Conservation (phyloP, 2,888 invertebrate genomes). For the Itoplectis maculator region DNA sequence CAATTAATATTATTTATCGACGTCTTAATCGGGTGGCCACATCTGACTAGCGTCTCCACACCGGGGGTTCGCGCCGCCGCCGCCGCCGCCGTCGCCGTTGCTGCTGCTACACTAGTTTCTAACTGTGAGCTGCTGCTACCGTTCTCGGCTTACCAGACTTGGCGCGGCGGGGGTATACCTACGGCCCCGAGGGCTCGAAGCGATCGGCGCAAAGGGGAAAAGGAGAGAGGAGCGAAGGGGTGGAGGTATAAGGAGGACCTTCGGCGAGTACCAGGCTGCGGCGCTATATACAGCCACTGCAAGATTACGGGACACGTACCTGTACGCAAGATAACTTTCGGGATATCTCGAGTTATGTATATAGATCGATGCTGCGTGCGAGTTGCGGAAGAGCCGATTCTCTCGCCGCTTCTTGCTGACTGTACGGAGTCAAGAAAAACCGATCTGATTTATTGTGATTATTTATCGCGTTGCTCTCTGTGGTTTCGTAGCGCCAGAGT, state of each 20-base stretch:
- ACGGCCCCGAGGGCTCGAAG: slow-evolving; percentile 45
- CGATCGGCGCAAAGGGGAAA: slow-evolving; percentile 29
- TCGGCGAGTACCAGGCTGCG: slow-evolving; percentile 34
- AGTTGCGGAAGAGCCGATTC: slow-evolving; percentile 31
- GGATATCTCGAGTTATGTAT: slow-evolving; percentile 36
- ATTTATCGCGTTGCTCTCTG: slow-evolving; percentile 51
- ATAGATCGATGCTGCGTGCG: slow-evolving; percentile 28
- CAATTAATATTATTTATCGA: slow-evolving; percentile 85
- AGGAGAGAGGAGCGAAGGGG: slow-evolving; percentile 5
- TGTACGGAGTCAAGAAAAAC: slow-evolving; percentile 42
- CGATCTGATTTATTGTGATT: slow-evolving; percentile 64
- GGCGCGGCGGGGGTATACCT: slow-evolving; percentile 17
- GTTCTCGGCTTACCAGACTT: slow-evolving; percentile 54
- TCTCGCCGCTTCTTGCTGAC: slow-evolving; percentile 58
- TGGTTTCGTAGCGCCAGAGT: slow-evolving; percentile 32
- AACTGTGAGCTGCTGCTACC: slow-evolving; percentile 59
- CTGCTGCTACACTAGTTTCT: slow-evolving; percentile 42
- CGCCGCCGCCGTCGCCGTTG: background rate
- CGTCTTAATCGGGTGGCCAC: slow-evolving; percentile 83
- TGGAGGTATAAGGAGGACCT: background rate
- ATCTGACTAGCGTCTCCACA: slow-evolving; percentile 77
- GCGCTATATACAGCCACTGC: slow-evolving; percentile 3
- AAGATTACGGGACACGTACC: slow-evolving; percentile 1
- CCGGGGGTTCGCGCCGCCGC: slow-evolving; percentile 29
- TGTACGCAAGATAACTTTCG: slow-evolving; percentile 11